Conservation (phyloP, 2,113 vertebrate species). For the Plotosus lineatus region DNA sequence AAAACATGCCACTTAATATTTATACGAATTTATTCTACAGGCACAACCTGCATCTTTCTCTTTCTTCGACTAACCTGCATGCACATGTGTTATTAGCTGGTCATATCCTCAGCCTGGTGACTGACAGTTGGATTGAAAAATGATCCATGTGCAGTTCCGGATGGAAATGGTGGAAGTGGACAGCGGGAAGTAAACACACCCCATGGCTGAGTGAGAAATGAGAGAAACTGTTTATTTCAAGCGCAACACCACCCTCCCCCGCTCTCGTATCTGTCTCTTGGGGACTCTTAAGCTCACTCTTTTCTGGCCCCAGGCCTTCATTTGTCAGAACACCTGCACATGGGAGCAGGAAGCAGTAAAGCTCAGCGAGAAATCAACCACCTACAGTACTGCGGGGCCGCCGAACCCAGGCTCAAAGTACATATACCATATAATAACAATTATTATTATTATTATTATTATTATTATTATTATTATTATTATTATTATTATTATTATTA, state of each 20-base stretch:
- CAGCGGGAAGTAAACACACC: background rate
- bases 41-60: background rate
- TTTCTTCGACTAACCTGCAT: background rate
- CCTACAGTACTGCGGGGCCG: no score
- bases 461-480: no score
- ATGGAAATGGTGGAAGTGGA: background rate
- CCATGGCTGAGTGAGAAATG: constrained; percentile 47
- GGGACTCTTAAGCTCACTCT: constrained; percentile 38
- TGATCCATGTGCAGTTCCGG: constrained; percentile 22
- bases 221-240: constrained; percentile 50
- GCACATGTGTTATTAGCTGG: background rate
- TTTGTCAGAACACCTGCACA: constrained; percentile 47
- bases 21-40: background rate
- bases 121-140: background rate
- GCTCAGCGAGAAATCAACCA: background rate
- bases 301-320: constrained; percentile 17
- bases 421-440: no score
- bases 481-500: no score
- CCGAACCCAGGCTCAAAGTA: no score
- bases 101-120: constrained; percentile 47
- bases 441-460: no score
- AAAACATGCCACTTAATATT: background rate
- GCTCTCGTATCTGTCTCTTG: constrained; percentile 39
- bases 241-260: constrained; percentile 44
- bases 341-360: background rate